Percentiles rank a stretch among this genome's conserved stretches.
These are phyloP conservation scores for Oasisia sp. DNA, from an alignment of 2,888 invertebrate species.

Conservation along the genomic window DNA sequence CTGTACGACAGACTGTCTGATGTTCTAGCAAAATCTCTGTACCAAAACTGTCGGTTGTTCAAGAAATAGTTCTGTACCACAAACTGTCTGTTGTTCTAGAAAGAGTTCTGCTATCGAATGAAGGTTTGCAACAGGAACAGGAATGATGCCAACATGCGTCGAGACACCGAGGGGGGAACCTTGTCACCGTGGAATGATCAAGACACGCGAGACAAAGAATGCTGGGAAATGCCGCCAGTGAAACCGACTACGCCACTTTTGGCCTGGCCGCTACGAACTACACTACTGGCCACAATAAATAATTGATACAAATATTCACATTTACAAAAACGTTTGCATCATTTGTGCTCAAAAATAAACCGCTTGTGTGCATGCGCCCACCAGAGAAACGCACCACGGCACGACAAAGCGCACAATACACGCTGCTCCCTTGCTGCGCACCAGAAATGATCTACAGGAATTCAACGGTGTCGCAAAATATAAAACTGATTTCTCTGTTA, in stretches of 20 bases:
- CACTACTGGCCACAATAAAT: background rate
- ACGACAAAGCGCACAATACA: background rate
- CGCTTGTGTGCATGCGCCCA: background rate
- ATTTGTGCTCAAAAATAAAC: slow-evolving; percentile 12
- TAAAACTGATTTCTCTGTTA: background rate
- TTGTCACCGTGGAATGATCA: background rate
- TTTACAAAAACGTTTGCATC: slow-evolving; percentile 17
- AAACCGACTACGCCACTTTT: background rate
- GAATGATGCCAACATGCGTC: background rate
- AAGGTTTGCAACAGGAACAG: background rate
- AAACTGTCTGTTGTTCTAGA: background rate
- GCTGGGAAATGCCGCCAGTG: background rate
- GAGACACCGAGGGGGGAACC: background rate
- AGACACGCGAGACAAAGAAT: background rate
- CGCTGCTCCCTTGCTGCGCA: background rate
- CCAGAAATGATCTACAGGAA: background rate
- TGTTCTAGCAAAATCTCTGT: too few species aligned
- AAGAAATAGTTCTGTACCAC: too few species aligned
- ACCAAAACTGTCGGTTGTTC: too few species aligned
- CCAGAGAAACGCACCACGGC: background rate
- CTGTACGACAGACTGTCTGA: too few species aligned
- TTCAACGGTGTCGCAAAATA: background rate
- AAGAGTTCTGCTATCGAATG: background rate
- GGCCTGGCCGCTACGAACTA: background rate
- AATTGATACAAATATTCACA: slow-evolving; percentile 11